phyloP scores from a whole-genome alignment of 2,113 vertebrate genomes.

The Eurypyga helias region DNA sequence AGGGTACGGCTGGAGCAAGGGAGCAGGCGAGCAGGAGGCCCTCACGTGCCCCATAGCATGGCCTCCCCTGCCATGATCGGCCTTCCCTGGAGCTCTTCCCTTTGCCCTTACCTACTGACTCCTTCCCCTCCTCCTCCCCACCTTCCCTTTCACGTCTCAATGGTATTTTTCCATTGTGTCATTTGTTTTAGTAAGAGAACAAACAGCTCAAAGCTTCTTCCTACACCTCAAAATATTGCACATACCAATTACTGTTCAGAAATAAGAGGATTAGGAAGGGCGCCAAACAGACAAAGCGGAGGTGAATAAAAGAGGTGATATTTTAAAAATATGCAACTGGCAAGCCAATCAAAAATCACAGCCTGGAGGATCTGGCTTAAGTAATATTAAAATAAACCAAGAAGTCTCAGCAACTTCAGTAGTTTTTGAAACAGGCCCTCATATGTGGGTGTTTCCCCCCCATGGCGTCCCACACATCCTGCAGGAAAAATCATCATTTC shows the following conservation, averaged over 20 bases:
- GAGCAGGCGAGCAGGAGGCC: background rate
- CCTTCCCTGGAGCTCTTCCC: background rate
- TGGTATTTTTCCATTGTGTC: slow-evolving; percentile 38
- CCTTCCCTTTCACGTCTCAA: background rate
- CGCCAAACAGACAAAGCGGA: background rate
- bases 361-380: background rate
- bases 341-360: background rate
- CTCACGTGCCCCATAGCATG: accelerated
- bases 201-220: slow-evolving; percentile 28
- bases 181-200: slow-evolving; percentile 37
- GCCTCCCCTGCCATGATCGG: background rate
- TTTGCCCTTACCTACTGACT: background rate
- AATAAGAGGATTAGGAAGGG: slow-evolving; percentile 57
- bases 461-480: background rate
- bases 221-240: background rate
- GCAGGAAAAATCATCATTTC: background rate
- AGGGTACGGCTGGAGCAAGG: background rate
- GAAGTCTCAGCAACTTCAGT: background rate
- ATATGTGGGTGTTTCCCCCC: accelerated
- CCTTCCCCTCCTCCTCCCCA: background rate
- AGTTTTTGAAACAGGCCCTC: background rate
- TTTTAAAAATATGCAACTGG: background rate
- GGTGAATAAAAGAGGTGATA: background rate
- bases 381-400: background rate
- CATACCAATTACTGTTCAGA: slow-evolving; percentile 3